A percentile compares a stretch with the other conserved stretches of the same genome.
These are phyloP conservation scores for Drosophila limbata DNA, from an alignment of 2,888 invertebrate genomes.

Conservation along the genomic window DNA sequence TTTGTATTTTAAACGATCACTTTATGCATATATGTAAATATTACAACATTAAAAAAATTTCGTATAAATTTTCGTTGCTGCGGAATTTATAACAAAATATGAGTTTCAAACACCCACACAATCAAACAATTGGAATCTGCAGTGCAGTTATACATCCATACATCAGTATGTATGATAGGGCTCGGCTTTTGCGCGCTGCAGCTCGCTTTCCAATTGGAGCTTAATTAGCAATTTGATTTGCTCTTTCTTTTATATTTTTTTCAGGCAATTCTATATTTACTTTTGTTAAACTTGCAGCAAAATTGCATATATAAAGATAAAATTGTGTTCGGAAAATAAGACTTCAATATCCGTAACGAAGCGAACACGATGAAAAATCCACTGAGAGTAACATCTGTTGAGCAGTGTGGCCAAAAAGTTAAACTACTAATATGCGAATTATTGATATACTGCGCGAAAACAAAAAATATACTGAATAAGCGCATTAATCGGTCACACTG, in stretches of 20 bases:
- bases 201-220: conserved; percentile 28
- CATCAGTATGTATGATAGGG: conserved; percentile 40
- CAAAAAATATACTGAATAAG: conserved; percentile 31
- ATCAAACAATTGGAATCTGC: conserved; percentile 34
- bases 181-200: conserved; percentile 39
- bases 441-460: not conserved
- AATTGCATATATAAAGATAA: conserved; percentile 18
- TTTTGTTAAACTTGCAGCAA: conserved; percentile 26
- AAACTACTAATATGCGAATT: not conserved
- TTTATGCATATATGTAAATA: conserved; percentile 21
- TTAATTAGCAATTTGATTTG: conserved; percentile 9
- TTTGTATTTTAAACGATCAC: conserved; percentile 25
- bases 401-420: conserved; percentile 20
- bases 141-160: conserved; percentile 50
- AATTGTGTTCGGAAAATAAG: conserved; percentile 26
- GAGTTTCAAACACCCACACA: conserved; percentile 37
- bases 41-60: conserved; percentile 44
- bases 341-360: conserved; percentile 47
- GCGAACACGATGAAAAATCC: conserved; percentile 54
- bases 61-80: conserved; percentile 17
- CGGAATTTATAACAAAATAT: conserved; percentile 29
- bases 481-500: conserved; percentile 14
- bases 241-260: not conserved
- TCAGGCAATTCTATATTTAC: conserved; percentile 8
- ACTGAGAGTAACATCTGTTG: conserved; percentile 63